Base-by-base conservation (phyloP, 2,888 invertebrate species). In the Mactromeris polynyma region DNA sequence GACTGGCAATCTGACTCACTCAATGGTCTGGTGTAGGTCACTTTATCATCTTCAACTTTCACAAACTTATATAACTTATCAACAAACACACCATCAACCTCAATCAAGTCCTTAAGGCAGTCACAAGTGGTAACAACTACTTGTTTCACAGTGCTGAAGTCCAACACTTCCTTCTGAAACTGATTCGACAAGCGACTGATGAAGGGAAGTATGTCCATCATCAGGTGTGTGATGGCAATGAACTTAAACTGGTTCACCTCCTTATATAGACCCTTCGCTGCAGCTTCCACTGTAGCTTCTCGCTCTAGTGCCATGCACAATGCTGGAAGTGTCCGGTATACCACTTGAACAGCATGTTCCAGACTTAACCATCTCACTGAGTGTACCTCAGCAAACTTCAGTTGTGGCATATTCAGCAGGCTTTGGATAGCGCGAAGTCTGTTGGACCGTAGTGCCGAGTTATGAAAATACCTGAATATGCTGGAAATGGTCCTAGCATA, bases 341-440 rank as follows among this genome's bases (percentile, higher is more conserved):
- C 69, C 1, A 87, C 88, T 38, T 82, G 21, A 26, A 93, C 89
- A 33, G 90, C 89, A 36, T 79, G 69, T n/a, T 93, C 89, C 40
- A 93, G n/a, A 81, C 90, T 90, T 14, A 89, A 54, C 93, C 91
- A 93, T 14, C n/a, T n/a, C n/a, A n/a, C n/a, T n/a, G 90, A 90
- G 46, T 93, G 89, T 4, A 93, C 77, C 38, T 91, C 86, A 40
- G 90, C 86, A 80, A 80, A 90, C 73, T 88, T 91, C 31, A 89
- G 73, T n/a, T 73, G 3, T 33, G 90, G n/a, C n/a, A n/a, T n/a
- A n/a, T n/a, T n/a, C n/a, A n/a, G n/a, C n/a, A n/a, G n/a, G n/a
- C n/a, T n/a, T 42, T 90, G 90, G 14, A 91, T 90, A 36, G 79
- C 88, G 42, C 83, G 33, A 21, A 93, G 69, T 77, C 79, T 87